Evolutionary conservation across 2,888 invertebrate genomes (phyloP), one percentile per base, ranked within the genome.

Genomic region (Athalia cordata): DNA sequence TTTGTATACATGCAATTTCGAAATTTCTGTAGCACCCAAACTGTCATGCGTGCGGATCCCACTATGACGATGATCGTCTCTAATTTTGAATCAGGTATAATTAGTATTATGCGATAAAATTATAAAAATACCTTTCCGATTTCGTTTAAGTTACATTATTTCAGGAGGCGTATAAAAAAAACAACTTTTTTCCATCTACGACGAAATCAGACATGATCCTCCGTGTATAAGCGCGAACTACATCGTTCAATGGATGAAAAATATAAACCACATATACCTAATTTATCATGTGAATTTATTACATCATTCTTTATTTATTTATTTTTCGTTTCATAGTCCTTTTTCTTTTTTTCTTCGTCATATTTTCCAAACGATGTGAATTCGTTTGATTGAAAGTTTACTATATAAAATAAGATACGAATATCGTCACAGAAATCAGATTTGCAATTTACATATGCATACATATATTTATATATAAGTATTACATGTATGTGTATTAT

Each of bases 91-190:
- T 64, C 9, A 64, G 6, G n/a, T 64, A 11, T 0, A 61, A 61
- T 9, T 9, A 1, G 6, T 8, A 13, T 15, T 0, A 15, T 4
- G 8, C n/a, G n/a, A 59, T 15, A 59, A 4, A 59, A 59, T 6
- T 0, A 57, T 4, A 57, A 7, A 61, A 50, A 29, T 50, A 29
- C 29, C 29, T 29, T 29, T 29, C 2, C 29, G 29, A 29, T 29
- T 29, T 29, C 2, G 29, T 29, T 29, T 29, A 29, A 29, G 2
- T 29, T 29, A 29, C 29, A 29, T 15, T 47, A 13, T 9, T 8
- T 15, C 15, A 67, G 15, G 50, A 66, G 66, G 66, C 49, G 47
- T 49, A 13, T 49, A n/a, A 45, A 3, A 67, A 15, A 50, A 67
- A 55, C 9, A n/a, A 11, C 7, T 29, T 29, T 29, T 29, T 15